These are phyloP conservation scores for Orchestes rusci DNA, from an alignment of 2,888 invertebrate genomes.

Conservation along the genomic window DNA sequence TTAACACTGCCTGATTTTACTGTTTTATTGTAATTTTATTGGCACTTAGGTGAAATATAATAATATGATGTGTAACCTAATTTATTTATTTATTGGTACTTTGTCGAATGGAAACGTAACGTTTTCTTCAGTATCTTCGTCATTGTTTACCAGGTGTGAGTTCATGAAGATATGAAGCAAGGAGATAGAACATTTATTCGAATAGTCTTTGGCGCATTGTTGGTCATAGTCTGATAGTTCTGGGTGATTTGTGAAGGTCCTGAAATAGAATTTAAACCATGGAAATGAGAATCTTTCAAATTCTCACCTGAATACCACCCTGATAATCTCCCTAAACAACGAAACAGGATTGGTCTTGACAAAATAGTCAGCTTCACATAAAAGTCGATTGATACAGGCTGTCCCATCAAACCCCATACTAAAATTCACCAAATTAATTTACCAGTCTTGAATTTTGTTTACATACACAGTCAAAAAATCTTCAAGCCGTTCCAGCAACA, in stretches of 20 bases:
- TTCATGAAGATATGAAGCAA: slow-evolving; percentile 16
- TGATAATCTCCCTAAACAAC: slow-evolving; percentile 14
- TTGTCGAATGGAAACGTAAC: too few relatives aligned
- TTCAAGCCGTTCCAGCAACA: slow-evolving; percentile 17
- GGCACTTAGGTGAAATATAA: too few relatives aligned
- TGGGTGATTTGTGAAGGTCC: slow-evolving; percentile 11
- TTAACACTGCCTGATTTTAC: too few relatives aligned
- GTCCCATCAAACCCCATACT: slow-evolving; percentile 20
- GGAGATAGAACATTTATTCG: slow-evolving; percentile 13
- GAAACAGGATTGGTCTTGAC: slow-evolving; percentile 9
- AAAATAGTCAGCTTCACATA: slow-evolving; percentile 19
- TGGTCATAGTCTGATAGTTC: slow-evolving; percentile 11
- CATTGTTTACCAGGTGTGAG: slow-evolving; percentile 5
- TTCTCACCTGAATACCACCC: slow-evolving; percentile 16
- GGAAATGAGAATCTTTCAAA: neutral
- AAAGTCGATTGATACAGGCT: slow-evolving; percentile 19
- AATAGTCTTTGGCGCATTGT: slow-evolving; percentile 8
- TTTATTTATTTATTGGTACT: too few relatives aligned
- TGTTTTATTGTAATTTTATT: too few relatives aligned
- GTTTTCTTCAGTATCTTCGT: too few relatives aligned
- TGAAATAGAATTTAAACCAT: slow-evolving; percentile 7
- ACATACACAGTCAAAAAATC: slow-evolving; percentile 19
- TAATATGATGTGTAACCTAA: too few relatives aligned
- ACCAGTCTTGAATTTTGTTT: neutral
- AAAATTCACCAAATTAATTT: slow-evolving; percentile 5